Conservation (phyloP, 2,113 vertebrate genomes). For the Mungos mungo region DNA sequence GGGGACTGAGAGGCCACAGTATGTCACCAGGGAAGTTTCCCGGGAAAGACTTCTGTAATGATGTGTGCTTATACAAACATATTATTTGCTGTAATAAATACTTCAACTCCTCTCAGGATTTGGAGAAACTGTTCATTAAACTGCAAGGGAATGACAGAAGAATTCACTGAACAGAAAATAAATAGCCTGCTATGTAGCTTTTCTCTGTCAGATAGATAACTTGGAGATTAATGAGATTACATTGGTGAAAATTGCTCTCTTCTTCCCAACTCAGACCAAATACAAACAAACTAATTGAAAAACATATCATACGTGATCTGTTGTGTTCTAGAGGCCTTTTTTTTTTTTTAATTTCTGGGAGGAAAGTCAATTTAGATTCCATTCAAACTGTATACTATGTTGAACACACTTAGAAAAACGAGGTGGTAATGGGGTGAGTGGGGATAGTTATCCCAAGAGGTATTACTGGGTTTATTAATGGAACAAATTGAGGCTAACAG, state of each 20-base stretch:
- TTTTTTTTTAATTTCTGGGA: not conserved
- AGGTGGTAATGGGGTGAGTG: not conserved
- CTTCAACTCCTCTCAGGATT: constrained; percentile 59
- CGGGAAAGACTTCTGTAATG: constrained; percentile 24
- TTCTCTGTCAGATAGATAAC: constrained; percentile 47
- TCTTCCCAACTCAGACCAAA: constrained; percentile 42
- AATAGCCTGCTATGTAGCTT: constrained; percentile 21
- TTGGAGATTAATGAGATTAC: constrained; percentile 61
- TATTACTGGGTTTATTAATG: constrained; percentile 28
- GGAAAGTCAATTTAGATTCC: constrained; percentile 27
- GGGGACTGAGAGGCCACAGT: not conserved
- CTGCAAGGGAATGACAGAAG: constrained; percentile 35
- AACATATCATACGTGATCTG: not conserved
- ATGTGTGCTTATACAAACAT: constrained; percentile 36
- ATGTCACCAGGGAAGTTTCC: constrained; percentile 30
- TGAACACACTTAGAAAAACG: not conserved
- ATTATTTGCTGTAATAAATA: constrained; percentile 66
- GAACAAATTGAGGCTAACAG: not conserved
- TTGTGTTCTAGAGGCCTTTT: not conserved
- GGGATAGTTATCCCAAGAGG: not conserved
- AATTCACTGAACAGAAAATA: constrained; percentile 58
- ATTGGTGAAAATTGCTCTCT: constrained; percentile 52
- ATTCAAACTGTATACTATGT: not conserved
- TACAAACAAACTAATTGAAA: constrained; percentile 62
- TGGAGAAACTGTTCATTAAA: constrained; percentile 66